Percentiles rank a stretch among this genome's conserved stretches.
Conservation (phyloP, 2,888 invertebrate genomes). For the Eupeodes luniger region DNA sequence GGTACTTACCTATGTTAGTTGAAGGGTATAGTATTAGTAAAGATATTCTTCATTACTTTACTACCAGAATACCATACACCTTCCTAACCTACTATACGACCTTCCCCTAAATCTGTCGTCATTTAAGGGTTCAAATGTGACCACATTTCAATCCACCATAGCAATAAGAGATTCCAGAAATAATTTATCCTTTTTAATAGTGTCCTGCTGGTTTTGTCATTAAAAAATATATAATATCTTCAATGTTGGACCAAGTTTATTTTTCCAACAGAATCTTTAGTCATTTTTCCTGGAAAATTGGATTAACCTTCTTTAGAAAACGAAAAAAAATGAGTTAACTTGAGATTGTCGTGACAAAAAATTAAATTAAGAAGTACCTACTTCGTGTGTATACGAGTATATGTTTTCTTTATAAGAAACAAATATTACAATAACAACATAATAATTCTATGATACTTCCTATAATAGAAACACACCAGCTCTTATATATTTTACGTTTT, state of each 20-base stretch:
- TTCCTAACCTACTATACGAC: too few species aligned
- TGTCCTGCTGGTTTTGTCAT: slow-evolving; percentile 6
- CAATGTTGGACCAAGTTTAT: background rate
- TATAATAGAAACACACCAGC: too few species aligned
- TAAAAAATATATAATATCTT: background rate
- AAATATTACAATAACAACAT: too few species aligned
- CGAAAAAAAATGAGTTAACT: too few species aligned
- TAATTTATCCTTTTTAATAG: slow-evolving; percentile 7
- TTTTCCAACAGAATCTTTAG: background rate
- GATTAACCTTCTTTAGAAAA: too few species aligned
- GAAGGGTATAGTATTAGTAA: too few species aligned
- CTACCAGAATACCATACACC: background rate
- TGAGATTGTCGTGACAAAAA: too few species aligned
- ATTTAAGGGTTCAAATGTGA: slow-evolving; percentile 9
- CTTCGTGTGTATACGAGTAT: too few species aligned
- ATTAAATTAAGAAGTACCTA: too few species aligned
- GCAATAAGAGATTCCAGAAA: slow-evolving; percentile 19
- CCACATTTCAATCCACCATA: slow-evolving; percentile 37
- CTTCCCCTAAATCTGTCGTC: slow-evolving; percentile 1
- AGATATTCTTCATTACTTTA: slow-evolving; percentile 7
- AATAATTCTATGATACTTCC: too few species aligned
- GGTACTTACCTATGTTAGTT: background rate
- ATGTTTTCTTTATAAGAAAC: too few species aligned
- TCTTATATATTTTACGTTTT: background rate
- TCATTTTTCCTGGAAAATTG: too few species aligned